phyloP scores from a whole-genome alignment of 2,113 vertebrate genomes.

The Rhodinocichla rosea region DNA sequence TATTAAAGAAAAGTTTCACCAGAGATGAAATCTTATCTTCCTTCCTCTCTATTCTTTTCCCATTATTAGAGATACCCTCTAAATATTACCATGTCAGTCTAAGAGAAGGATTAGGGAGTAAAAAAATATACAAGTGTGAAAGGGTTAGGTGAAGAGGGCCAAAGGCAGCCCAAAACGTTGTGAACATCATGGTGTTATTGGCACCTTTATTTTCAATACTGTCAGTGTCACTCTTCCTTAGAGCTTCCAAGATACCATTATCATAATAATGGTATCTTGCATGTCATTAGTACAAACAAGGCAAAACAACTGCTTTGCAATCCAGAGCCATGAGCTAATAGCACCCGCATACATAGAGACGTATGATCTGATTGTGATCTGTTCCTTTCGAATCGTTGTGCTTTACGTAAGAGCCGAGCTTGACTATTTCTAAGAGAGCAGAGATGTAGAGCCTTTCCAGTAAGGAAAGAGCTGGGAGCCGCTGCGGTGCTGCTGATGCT shows the following conservation, averaged over 20 bases:
- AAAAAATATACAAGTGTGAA: neutral
- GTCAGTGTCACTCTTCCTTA: neutral
- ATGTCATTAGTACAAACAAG: neutral
- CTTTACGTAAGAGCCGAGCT: neutral
- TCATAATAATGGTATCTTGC: neutral
- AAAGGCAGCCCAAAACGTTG: neutral
- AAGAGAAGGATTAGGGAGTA: neutral
- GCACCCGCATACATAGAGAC: neutral
- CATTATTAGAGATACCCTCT: neutral
- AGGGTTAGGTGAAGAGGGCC: neutral
- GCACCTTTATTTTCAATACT: neutral
- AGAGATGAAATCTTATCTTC: neutral
- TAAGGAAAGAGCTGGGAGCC: accelerated
- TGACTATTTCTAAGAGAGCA: neutral
- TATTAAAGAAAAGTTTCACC: neutral
- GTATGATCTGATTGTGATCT: accelerated
- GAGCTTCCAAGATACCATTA: neutral
- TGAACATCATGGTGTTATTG: accelerated
- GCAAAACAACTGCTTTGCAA: neutral
- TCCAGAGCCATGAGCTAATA: neutral
- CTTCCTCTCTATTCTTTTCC: neutral
- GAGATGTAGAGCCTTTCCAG: neutral
- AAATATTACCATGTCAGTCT: neutral
- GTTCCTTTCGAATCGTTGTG: neutral
- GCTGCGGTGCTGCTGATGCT: accelerated